Evolutionary conservation across 2,797 vertebrate genomes (phyloP), one percentile per base, ranked within the genome.

Genomic region (Pangasius mekongensis): DNA sequence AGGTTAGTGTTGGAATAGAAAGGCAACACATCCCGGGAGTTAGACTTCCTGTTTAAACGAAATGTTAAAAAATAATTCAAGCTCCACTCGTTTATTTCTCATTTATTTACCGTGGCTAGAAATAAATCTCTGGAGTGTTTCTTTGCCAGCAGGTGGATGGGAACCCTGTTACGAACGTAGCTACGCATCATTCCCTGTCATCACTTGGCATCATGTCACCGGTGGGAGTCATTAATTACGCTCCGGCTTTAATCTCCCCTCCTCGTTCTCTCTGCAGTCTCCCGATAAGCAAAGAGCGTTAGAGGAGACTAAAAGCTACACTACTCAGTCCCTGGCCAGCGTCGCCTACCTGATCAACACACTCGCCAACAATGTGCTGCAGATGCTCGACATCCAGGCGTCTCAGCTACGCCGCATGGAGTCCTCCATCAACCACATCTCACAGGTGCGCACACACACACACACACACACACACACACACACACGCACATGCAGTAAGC

Each of bases 241-340:
- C 30, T 22, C 10, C 1, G 56, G 10, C 7, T 7, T 83, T 82
- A 66, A 76, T 87, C 27, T 43, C 33, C 16, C 14, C 89, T 58
- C 49, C 76, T 82, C 7, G 47, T 3, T 47, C 16, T 36, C 30
- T 77, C 66, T 86, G 8, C 89, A 99, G 98, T 98, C 98, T 92
- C 94, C 97, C 92, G 98, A 99, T 95, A 99, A 99, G 94, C 97
- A 98, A 93, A 95, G 98, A 94, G 98, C 98, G 56, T 95, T 99
- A 92, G 98, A 99, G 95, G 98, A 99, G 97, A 99, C 98, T 94
- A 99, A 99, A 96, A 98, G 97, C 92, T 99, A 99, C 94, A 99
- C 98, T 71, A 99, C 98, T 7, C 98, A 99, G 95, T 99, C 98
- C 9, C 95, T 99, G 96, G 98, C 98, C 91, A 99, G 98, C 39